Base-by-base conservation (phyloP, 2,113 vertebrate genomes). In the Crotophaga sulcirostris region DNA sequence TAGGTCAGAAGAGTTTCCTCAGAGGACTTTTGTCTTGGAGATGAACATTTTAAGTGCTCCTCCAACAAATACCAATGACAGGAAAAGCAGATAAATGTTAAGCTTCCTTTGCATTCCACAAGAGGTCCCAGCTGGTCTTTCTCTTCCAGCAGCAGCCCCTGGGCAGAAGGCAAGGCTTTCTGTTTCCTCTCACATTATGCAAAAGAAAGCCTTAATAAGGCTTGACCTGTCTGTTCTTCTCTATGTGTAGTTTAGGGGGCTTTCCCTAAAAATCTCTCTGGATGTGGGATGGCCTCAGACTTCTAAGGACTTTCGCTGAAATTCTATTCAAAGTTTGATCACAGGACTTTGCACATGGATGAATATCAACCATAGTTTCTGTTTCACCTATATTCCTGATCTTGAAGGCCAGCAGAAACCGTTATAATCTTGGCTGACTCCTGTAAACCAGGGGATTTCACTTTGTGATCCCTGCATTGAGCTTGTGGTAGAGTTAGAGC, bases 51-150 rank as follows among this genome's bases (percentile, higher is more conserved):
- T 34, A 81, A 54, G n/a, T 87, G 36, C 40, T 90, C 11, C 66
- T 95, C 73, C 76, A 84, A 70, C 36, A 94, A 87, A 60, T 60
- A 64, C 47, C 49, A 40, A 23, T 0, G 9, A 72, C 66, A 90
- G 49, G 60, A 93, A 73, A 83, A 51, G 52, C 86, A 94, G 86
- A 93, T 89, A 92, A 93, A 95, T 49, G 60, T 75, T 92, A 92
- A 97, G 93, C 73, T 97, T 93, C 92, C 94, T 92, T 95, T 89
- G 69, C 64, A 75, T 97, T 96, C 96, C 96, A 97, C 90, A 86
- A 95, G 93, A 95, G 91, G 94, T 97, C 94, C 93, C 91, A 97
- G 91, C 93, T 90, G 90, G 83, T 94, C 90, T 92, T 96, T 95
- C 84, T 93, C 96, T 96, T 89, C 56, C 80, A 95, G 92, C 63